These are phyloP conservation scores for Schizopygopsis pylzovi DNA, from an alignment of 2,797 vertebrate species.

Conservation along the genomic window DNA sequence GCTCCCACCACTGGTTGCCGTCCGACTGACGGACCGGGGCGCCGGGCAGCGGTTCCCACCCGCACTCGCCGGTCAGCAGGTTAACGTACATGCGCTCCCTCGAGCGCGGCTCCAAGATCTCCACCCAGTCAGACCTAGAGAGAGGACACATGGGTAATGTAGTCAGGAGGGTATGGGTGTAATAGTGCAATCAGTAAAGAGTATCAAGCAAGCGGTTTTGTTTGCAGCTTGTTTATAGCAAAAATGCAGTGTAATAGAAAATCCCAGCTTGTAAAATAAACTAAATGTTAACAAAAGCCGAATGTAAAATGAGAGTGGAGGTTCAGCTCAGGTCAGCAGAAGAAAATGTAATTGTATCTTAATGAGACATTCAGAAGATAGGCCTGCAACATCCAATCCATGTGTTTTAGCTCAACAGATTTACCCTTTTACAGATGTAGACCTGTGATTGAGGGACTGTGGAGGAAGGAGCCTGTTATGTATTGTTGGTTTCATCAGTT, in stretches of 20 bases:
- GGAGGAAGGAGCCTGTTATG: background rate
- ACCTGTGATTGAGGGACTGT: background rate
- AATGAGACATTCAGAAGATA: background rate
- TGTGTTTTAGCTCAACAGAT: background rate
- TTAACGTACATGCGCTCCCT: conserved; percentile 83
- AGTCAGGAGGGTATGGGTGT: background rate
- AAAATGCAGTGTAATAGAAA: background rate
- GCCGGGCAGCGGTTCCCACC: conserved; percentile 79
- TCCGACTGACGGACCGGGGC: conserved; percentile 76
- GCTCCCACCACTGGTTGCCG: conserved; percentile 85
- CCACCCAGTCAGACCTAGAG: conserved; percentile 82
- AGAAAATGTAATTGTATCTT: background rate
- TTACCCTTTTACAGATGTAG: background rate
- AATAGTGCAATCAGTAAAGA: background rate
- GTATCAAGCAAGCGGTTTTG: background rate
- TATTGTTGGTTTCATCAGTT: background rate
- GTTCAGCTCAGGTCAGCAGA: background rate
- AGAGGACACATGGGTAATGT: conserved; percentile 6
- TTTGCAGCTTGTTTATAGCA: background rate
- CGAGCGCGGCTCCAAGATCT: conserved; percentile 82
- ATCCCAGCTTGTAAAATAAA: background rate
- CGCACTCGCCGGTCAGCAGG: conserved; percentile 79
- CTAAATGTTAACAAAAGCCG: background rate
- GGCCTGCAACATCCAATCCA: background rate
- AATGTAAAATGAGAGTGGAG: background rate